Percentiles rank a stretch among this genome's conserved stretches.
Evolutionary conservation across 2,888 invertebrate species (phyloP).

Genomic region (Platycheirus rosarum): DNA sequence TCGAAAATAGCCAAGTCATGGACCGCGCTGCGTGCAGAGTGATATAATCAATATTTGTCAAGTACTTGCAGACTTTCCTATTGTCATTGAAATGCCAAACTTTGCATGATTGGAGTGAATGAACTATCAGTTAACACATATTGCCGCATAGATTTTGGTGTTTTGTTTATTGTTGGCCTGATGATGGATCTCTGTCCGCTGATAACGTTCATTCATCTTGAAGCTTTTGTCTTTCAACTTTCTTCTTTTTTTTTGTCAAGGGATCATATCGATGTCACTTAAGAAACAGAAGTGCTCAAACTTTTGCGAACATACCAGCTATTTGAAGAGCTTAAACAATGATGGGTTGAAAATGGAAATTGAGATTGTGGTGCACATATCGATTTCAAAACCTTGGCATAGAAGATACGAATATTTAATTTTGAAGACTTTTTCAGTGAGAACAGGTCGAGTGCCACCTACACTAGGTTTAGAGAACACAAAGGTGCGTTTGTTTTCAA

Average conservation of each 20-base stretch:
- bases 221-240: constrained; percentile 44
- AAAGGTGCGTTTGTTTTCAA: constrained; percentile 55
- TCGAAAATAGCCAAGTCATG: constrained; percentile 20
- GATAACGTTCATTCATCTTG: constrained; percentile 48
- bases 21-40: constrained; percentile 40
- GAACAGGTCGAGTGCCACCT: constrained; percentile 53
- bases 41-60: constrained; percentile 73
- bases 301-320: constrained; percentile 45
- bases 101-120: constrained; percentile 42
- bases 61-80: constrained; percentile 71
- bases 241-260: constrained; percentile 28
- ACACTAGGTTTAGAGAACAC: constrained; percentile 51
- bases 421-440: constrained; percentile 11
- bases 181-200: constrained; percentile 67
- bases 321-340: background rate
- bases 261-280: constrained; percentile 37
- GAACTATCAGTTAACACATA: constrained; percentile 63
- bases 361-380: constrained; percentile 58
- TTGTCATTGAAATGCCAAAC: constrained; percentile 56
- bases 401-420: constrained; percentile 41
- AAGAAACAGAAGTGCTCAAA: constrained; percentile 14
- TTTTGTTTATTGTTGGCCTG: constrained; percentile 28
- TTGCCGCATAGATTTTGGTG: background rate
- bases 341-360: constrained; percentile 40
- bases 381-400: constrained; percentile 20